Evolutionary conservation across 2,113 vertebrate genomes (phyloP), one percentile per base, ranked within the genome.

Genomic region (Oryzias woworae): DNA sequence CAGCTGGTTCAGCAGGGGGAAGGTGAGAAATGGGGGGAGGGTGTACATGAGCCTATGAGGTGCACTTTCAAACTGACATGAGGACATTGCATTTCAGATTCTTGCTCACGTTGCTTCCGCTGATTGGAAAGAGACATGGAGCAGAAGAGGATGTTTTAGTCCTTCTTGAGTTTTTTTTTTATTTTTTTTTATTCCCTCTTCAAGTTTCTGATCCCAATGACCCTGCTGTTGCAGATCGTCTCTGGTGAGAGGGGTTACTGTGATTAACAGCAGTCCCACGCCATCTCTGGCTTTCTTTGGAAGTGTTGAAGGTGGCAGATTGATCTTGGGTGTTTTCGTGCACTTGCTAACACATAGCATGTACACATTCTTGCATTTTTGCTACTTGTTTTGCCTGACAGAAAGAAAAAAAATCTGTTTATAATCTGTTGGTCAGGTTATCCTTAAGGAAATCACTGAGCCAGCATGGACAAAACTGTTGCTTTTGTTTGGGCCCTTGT

Each of bases 41-140:
- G 75, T 58, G 67, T 63, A 69, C 31, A 73, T 69, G 84, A 82
- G 73, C 77, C 57, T 74, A 73, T 67, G 81, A 78, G 84, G 82
- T 85, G 73, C 78, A 83, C 79, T 90, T 90, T 89, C 78, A 88
- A 89, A 90, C 79, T 88, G 82, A 89, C 86, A 88, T 59, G 59
- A 79, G 83, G 67, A 83, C 75, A 80, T 86, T 87, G 69, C 79
- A 87, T 86, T 89, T 91, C 86, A 86, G 87, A 86, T 87, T 83
- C 76, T 60, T 50, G 68, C 76, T 85, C 64, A 46, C 53, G 75
- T 67, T 69, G 66, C 55, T 67, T 78, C 46, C 28, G 56, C 77
- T 75, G 72, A 85, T 69, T 62, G 75, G 71, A 65, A 46, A 73
- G 73, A 47, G 69, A 80, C 41, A 71, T 4, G 10, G 18, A 26